phyloP scores from a whole-genome alignment of 2,888 invertebrate genomes.

The Rhodophaea formosa region DNA sequence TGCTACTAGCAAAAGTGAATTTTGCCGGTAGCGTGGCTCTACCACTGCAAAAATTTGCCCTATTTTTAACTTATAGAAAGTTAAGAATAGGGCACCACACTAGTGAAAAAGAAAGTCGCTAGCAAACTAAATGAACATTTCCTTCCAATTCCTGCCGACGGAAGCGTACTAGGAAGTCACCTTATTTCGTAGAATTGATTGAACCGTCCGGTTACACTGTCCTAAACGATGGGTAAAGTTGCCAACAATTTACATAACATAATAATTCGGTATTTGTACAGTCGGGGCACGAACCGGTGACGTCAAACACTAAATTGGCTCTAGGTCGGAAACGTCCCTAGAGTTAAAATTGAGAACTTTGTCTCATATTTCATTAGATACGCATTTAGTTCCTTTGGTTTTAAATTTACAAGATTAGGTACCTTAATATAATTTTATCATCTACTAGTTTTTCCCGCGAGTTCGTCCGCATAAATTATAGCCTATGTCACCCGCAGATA shows the following conservation, averaged over 20 bases:
- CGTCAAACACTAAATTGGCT: neutral
- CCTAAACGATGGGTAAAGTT: neutral
- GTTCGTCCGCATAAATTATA: too few relatives aligned
- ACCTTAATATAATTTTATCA: too few relatives aligned
- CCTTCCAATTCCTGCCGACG: neutral
- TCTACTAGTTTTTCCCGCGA: too few relatives aligned
- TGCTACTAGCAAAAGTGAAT: too few relatives aligned
- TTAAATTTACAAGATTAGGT: too few relatives aligned
- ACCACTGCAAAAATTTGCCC: too few relatives aligned
- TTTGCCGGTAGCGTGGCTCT: too few relatives aligned
- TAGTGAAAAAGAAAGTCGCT: neutral
- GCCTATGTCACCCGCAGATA: too few relatives aligned
- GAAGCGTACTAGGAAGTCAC: conserved; percentile 1
- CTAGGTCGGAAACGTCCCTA: neutral
- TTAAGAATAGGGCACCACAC: conserved; percentile 23
- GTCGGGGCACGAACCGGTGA: neutral
- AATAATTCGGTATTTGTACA: neutral
- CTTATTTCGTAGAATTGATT: conserved; percentile 1
- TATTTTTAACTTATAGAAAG: too few relatives aligned
- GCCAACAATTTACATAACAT: neutral
- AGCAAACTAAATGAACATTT: conserved; percentile 3
- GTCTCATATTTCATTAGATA: neutral
- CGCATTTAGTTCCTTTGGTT: neutral
- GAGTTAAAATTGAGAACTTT: neutral
- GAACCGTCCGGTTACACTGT: neutral